These are phyloP conservation scores for Drosophila gaucha DNA, from an alignment of 2,888 invertebrate species.

Conservation along the genomic window DNA sequence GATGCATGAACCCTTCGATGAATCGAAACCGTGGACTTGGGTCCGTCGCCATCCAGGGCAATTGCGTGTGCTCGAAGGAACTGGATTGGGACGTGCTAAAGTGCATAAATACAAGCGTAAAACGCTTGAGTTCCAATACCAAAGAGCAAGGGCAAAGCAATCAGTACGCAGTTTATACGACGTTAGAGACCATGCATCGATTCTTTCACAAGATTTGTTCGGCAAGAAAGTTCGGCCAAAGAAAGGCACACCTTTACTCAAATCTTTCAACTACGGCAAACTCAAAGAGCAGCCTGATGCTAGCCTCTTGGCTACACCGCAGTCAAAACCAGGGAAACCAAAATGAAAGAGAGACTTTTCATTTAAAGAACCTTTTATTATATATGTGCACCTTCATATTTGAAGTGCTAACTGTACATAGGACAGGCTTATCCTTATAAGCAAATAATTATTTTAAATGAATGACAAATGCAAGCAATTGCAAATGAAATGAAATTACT, in stretches of 20 bases:
- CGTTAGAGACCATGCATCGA: not conserved
- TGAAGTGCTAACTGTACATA: no score
- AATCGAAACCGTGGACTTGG: constrained; percentile 48
- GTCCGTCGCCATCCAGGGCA: constrained; percentile 40
- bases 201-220: constrained; percentile 3
- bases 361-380: no score
- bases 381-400: no score
- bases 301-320: no score
- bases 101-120: constrained; percentile 19
- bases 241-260: not conserved
- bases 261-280: constrained; percentile 8
- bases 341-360: no score
- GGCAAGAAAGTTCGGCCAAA: constrained; percentile 11
- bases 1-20: constrained; percentile 39
- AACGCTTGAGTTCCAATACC: not conserved
- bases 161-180: constrained; percentile 4
- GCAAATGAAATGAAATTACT: no score
- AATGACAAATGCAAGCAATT: no score
- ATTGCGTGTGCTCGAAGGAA: constrained; percentile 11
- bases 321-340: no score
- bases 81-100: constrained; percentile 1
- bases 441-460: no score
- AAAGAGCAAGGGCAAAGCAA: not conserved
- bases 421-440: no score
- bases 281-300: not conserved